A percentile compares a stretch with the other conserved stretches of the same genome.
These are phyloP conservation scores for Hippoglossus stenolepis DNA, from an alignment of 2,113 vertebrate genomes.

Conservation along the genomic window DNA sequence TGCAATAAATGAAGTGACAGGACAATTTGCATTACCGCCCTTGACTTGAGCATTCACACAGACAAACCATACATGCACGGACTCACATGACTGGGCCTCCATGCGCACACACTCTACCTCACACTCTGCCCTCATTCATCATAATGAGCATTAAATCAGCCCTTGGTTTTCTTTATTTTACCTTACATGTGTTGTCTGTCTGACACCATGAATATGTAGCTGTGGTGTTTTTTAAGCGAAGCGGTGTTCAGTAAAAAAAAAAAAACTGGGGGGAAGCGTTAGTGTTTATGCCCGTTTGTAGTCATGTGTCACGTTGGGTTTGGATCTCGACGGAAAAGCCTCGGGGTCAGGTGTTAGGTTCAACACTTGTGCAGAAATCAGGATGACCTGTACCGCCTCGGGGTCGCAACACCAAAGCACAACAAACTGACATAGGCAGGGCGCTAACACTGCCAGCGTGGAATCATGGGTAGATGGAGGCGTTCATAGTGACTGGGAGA, in stretches of 20 bases:
- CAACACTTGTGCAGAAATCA: slow-evolving; percentile 75
- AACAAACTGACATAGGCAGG: slow-evolving; percentile 58
- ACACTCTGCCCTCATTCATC: slow-evolving; percentile 32
- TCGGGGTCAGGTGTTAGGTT: slow-evolving; percentile 79
- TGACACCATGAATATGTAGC: slow-evolving; percentile 61
- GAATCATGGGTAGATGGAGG: slow-evolving; percentile 20
- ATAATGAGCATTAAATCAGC: slow-evolving; percentile 37
- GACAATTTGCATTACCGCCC: slow-evolving; percentile 71
- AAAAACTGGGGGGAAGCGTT: neutral
- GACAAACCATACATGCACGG: slow-evolving; percentile 7
- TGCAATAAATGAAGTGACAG: slow-evolving; percentile 74
- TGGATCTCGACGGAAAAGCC: slow-evolving; percentile 63
- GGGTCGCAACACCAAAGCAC: slow-evolving; percentile 57
- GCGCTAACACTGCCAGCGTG: slow-evolving; percentile 23
- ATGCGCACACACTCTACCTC: slow-evolving; percentile 18
- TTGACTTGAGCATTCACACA: slow-evolving; percentile 37
- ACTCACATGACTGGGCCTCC: neutral
- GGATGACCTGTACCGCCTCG: slow-evolving; percentile 66
- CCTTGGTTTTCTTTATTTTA: slow-evolving; percentile 38
- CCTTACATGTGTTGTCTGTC: slow-evolving; percentile 63
- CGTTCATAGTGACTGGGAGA: slow-evolving; percentile 6
- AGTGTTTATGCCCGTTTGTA: slow-evolving; percentile 67
- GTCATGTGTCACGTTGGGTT: slow-evolving; percentile 70
- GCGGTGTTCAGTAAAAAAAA: neutral
- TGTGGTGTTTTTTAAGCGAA: slow-evolving; percentile 8